These are phyloP conservation scores for Callithrix jacchus DNA, from an alignment of 2,113 vertebrate genomes.

Conservation along the genomic window DNA sequence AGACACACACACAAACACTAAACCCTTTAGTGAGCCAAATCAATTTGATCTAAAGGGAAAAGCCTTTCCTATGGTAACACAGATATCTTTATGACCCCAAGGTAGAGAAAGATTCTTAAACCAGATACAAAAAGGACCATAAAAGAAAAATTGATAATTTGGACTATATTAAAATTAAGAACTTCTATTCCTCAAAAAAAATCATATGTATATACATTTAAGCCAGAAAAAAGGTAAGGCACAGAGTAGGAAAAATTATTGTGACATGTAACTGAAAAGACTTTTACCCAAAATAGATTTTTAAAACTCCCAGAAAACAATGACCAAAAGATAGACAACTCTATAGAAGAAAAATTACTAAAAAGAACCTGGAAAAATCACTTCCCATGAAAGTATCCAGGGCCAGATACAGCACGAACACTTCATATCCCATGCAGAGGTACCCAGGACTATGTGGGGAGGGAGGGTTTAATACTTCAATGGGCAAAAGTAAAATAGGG, in stretches of 20 bases:
- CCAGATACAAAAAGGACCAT: background rate
- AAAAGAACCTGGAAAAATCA: background rate
- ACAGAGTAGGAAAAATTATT: background rate
- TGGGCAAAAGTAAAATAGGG: background rate
- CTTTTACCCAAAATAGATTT: slow-evolving; percentile 25
- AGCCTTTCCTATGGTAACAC: background rate
- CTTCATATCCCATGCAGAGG: background rate
- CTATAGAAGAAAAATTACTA: background rate
- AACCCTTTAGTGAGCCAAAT: background rate
- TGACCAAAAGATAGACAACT: background rate
- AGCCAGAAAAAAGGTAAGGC: background rate
- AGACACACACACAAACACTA: background rate
- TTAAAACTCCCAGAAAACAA: slow-evolving; percentile 1
- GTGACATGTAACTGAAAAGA: background rate
- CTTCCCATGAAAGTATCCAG: background rate
- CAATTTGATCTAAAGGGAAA: background rate
- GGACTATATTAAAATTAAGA: background rate
- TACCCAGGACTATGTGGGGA: background rate
- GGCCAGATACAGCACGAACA: background rate
- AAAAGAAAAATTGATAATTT: background rate
- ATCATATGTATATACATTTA: background rate
- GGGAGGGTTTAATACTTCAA: background rate
- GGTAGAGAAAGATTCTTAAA: background rate
- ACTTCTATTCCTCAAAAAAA: background rate
- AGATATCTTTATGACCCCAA: background rate